Evolutionary conservation across 2,797 vertebrate genomes (phyloP), one percentile per base, ranked within the genome.

Genomic region (Melanotaenia maccullochi): DNA sequence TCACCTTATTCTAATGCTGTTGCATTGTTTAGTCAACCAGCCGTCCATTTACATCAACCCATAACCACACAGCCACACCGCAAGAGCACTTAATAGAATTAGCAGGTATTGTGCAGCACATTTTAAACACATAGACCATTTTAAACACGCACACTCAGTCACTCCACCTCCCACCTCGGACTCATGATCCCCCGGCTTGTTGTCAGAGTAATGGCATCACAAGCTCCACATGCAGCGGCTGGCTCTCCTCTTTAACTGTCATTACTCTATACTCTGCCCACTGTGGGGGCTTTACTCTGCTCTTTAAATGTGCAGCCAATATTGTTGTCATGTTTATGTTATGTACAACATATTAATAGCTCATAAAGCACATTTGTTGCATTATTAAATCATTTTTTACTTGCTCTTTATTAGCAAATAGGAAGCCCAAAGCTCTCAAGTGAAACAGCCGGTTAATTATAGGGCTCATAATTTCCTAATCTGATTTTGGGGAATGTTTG

Each of bases 1-100:
- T 95, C 93, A 91, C 91, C 93, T 94, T 93, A 94, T 93, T 94
- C 92, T 92, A 92, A 93, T 93, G 92, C 92, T 90, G 83, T 89
- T 89, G 89, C 90, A 88, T 90, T 92, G 90, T 94, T 94, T 93
- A 94, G 93, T 93, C 90, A 92, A 94, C 87, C 88, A 70, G 92
- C 78, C 73, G 77, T 87, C 84, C 92, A 94, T 94, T 95, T 94
- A 93, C 94, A 95, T 94, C 92, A 92, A 87, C 89, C 90, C 86
- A 42, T 85, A 90, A 90, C 87, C 91, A 87, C 85, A 71, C 69
- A 56, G 85, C 88, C 75, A 62, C 88, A 83, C 85, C 72, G 77
- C 76, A 81, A 74, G 73, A 70, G 92, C 93, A 94, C 94, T 94
- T 94, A 93, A 94, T 92, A 92, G 93, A 94, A 95, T 95, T 94